Evolutionary conservation across 92 coral and sea anemone species (phyloP), one percentile per base, ranked within the genome.

Genomic region (Phenganax subtilis): DNA sequence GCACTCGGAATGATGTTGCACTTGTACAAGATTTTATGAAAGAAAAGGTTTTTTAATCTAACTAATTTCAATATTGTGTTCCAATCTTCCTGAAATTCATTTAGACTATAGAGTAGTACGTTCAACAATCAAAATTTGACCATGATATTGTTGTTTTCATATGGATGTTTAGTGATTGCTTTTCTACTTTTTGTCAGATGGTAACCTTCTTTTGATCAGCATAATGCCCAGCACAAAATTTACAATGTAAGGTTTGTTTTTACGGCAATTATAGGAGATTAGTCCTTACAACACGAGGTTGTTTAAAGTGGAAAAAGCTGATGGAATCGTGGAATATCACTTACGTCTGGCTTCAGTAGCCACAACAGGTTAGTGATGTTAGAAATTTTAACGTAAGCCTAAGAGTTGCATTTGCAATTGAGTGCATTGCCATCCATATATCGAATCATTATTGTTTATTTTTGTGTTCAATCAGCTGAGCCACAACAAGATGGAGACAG

Each of bases 21-120:
- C 87, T 96, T 83, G 93, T 89, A 52, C 96, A 96, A 83, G 97
- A 85, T 51, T 96, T 96, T 62, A 82, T 96, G 88, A 96, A 96
- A 87, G 96, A 90, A 82, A 92, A 96, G 97, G 99, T 96, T 75
- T 5, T 29, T 57, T 11, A 16, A 14, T 64, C 37, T 10, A 63
- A 8, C 0, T 25, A 11, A 61, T 62, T 10, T 80, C 7, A 8
- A 0, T 61, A 17, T 10, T 29, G 28, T 31, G 55, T 80, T 10
- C 9, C 11, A 14, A 0, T 20, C 25, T 28, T 10, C 15, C 59
- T 12, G 61, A 25, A 58, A 58, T 11, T 2, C n/a, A 12, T 7
- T 11, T 37, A 37, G 2, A 37, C 5, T 37, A 20, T 20, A 20
- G 25, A 37, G 47, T 37, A 37, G 47, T 37, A 5, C 47, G 3